A percentile compares a stretch with the other conserved stretches of the same genome.
Conservation (phyloP, 2,113 vertebrate species). For the Cyanoliseus patagonus region DNA sequence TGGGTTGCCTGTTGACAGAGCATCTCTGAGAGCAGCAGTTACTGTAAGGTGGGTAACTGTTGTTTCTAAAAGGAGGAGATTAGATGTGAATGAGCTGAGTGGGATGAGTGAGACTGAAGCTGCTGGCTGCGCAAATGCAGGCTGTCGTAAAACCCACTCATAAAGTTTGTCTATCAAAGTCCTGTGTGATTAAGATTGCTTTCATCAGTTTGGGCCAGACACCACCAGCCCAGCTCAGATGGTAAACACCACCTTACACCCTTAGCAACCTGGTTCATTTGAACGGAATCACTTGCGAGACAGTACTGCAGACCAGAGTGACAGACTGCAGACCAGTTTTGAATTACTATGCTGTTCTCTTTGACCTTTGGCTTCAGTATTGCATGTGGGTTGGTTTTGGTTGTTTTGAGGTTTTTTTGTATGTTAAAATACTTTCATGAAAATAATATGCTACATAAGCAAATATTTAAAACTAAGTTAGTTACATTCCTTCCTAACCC, state of each 20-base stretch:
- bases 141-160: not conserved
- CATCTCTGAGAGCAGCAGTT: not conserved
- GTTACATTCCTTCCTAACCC: not conserved
- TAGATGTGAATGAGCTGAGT: constrained; percentile 30
- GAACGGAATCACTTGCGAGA: not conserved
- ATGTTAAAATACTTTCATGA: not conserved
- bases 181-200: not conserved
- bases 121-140: constrained; percentile 9
- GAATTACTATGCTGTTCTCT: not conserved
- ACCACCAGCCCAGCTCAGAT: not conserved
- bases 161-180: not conserved
- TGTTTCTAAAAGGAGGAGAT: constrained; percentile 10
- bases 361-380: not conserved
- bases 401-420: not conserved
- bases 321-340: not conserved
- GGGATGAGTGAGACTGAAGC: constrained; percentile 51
- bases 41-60: not conserved
- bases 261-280: not conserved
- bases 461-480: not conserved
- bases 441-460: not conserved
- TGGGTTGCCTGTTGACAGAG: not conserved
- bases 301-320: not conserved
- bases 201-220: not conserved
- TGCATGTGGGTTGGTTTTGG: not conserved
- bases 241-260: not conserved